Evolutionary conservation across 2,888 invertebrate genomes (phyloP).

Genomic region (Oxycera nigricornis): DNA sequence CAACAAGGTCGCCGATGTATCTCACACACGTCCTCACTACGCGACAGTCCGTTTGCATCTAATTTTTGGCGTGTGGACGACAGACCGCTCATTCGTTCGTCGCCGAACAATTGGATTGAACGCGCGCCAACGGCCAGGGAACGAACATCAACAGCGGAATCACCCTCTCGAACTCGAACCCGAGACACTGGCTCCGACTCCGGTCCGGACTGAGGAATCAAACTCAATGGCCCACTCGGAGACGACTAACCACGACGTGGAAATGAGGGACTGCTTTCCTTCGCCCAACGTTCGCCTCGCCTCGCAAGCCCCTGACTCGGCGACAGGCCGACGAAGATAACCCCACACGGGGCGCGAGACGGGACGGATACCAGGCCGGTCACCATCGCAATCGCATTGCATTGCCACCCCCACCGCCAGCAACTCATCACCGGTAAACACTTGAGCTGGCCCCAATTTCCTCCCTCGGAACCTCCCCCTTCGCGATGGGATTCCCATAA

Average conservation of each 20-base stretch:
- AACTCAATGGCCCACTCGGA: constrained; percentile 29
- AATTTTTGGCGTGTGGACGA: constrained; percentile 60
- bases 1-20: constrained; percentile 34
- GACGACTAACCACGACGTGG: constrained; percentile 27
- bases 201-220: not conserved
- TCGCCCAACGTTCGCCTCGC: constrained; percentile 18
- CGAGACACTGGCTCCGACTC: constrained; percentile 12
- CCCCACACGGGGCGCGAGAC: constrained; percentile 9
- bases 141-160: constrained; percentile 6
- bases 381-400: constrained; percentile 24
- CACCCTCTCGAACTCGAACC: constrained; percentile 36
- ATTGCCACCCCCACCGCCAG: constrained; percentile 19
- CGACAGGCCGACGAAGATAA: constrained; percentile 1
- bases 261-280: not conserved
- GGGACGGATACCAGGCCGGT: constrained; percentile 29
- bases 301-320: constrained; percentile 1
- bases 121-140: constrained; percentile 30
- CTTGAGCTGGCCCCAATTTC: constrained; percentile 29
- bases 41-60: constrained; percentile 63
- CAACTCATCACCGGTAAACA: constrained; percentile 23
- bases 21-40: constrained; percentile 59
- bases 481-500: not conserved
- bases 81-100: constrained; percentile 48
- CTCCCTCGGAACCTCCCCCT: constrained; percentile 32
- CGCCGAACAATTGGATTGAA: constrained; percentile 31